Conservation (phyloP, 1,140 invertebrate genomes). For the Anagrus nilaparvatae region DNA sequence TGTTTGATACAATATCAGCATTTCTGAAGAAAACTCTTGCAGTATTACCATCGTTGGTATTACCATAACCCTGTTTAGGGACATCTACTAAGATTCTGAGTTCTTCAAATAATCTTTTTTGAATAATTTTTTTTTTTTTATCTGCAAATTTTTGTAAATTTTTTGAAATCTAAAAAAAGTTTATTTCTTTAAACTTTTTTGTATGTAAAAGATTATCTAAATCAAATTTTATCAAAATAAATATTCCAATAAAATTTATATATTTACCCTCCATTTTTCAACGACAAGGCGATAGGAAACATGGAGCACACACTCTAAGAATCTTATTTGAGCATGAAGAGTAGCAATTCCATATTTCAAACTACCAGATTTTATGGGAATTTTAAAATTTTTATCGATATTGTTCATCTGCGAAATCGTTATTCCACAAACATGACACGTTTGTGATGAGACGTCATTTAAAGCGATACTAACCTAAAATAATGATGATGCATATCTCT, state of each 20-base stretch:
- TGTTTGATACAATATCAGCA: slow-evolving; percentile 1
- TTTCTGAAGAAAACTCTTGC: slow-evolving; percentile 13
- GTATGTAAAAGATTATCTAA: too few species aligned
- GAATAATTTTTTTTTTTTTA: slow-evolving; percentile 16
- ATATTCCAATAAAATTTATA: too few species aligned
- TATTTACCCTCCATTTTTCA: slow-evolving; percentile 23
- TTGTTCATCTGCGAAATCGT: slow-evolving; percentile 36
- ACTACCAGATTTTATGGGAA: slow-evolving; percentile 16
- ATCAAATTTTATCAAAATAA: too few species aligned
- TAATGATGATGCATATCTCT: slow-evolving; percentile 31
- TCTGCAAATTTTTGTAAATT: too few species aligned
- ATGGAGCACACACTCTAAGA: slow-evolving; percentile 30
- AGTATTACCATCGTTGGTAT: slow-evolving; percentile 18
- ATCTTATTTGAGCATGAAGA: slow-evolving; percentile 29
- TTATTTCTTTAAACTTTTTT: too few species aligned
- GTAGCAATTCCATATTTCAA: slow-evolving; percentile 31
- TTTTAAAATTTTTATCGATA: slow-evolving; percentile 18
- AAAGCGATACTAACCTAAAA: slow-evolving; percentile 37
- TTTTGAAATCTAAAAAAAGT: slow-evolving; percentile 18
- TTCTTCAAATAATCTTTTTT: slow-evolving; percentile 9
- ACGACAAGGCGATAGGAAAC: slow-evolving; percentile 25
- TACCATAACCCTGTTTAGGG: slow-evolving; percentile 15
- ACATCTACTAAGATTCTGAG: slow-evolving; percentile 12
- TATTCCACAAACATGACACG: slow-evolving; percentile 33
- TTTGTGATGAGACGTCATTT: slow-evolving; percentile 28